Percentiles rank a stretch among this genome's conserved stretches.
Evolutionary conservation across 2,113 vertebrate genomes (phyloP).

Genomic region (Antechinus stuartii): DNA sequence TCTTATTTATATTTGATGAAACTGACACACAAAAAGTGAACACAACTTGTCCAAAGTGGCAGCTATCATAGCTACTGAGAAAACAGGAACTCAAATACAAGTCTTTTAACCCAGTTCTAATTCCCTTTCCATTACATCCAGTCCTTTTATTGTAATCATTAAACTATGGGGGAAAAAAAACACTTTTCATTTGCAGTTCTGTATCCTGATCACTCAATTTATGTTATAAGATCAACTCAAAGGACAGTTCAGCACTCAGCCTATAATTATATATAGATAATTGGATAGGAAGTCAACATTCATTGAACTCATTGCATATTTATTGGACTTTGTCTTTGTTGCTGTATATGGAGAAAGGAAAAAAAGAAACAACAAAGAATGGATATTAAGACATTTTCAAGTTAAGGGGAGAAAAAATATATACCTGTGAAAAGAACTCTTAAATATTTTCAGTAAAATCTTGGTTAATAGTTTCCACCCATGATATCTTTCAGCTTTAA

Average conservation of each 20-base stretch:
- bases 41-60: background rate
- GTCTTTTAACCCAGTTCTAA: background rate
- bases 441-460: too few relatives aligned
- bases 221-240: background rate
- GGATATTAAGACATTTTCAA: too few relatives aligned
- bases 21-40: slow-evolving; percentile 32
- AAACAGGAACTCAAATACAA: background rate
- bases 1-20: background rate
- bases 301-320: too few relatives aligned
- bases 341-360: too few relatives aligned
- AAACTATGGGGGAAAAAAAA: background rate
- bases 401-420: too few relatives aligned
- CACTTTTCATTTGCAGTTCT: too few relatives aligned
- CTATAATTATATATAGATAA: background rate
- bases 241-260: background rate
- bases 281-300: too few relatives aligned
- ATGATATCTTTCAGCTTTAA: background rate
- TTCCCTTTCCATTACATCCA: background rate
- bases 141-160: background rate
- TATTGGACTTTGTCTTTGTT: too few relatives aligned
- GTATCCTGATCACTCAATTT: background rate
- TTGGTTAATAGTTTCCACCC: background rate
- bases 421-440: too few relatives aligned
- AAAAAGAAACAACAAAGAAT: too few relatives aligned
- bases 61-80: background rate